Base-by-base conservation (phyloP, 2,113 vertebrate genomes). In the Heliornis fulica region DNA sequence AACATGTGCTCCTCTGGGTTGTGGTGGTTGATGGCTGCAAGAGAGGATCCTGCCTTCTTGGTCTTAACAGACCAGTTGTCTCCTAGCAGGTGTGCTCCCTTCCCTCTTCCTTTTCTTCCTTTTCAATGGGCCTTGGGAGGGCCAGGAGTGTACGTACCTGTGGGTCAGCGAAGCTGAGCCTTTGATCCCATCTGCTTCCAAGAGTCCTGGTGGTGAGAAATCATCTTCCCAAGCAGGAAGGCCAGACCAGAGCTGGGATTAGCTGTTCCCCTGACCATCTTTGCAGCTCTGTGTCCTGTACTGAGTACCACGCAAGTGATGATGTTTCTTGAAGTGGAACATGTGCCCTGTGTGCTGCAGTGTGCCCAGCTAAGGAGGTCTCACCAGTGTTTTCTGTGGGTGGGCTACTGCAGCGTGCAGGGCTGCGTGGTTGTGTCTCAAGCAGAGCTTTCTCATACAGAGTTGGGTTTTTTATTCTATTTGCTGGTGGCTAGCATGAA, bases 131-230 rank as follows among this genome's bases (percentile, higher is more conserved):
- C 90, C 38, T 45, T 40, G 68, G 60, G 29, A 81, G n/a, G 15
- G 5, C 53, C 60, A 51, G 16, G 40, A 21, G 50, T 0, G 0
- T 43, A 8, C 0, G 1, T 45, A 60, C 43, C 72, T 40, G 21
- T 51, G 59, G 45, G 16, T 71, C 50, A 66, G 1, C 45, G 66
- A 69, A 57, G 43, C 32, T 0, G 0, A 85, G 38, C 41, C 80
- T 72, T 66, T 69, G 59, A 64, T 92, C 22, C 7, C 25, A 89
- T 95, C 53, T 6, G 15, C 34, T 80, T 91, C 18, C 31, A 53
- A 7, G n/a, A 38, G 15, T 61, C 74, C 46, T 87, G 22, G 50
- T 25, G n/a, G 18, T 38, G 32, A 72, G 53, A 46, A 70, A 23
- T 20, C 19, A 5, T 79, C 56, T 68, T 78, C 23, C 46, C 38